Conservation (phyloP, 92 coral and sea anemone species). For the Virgularia gustaviana region DNA sequence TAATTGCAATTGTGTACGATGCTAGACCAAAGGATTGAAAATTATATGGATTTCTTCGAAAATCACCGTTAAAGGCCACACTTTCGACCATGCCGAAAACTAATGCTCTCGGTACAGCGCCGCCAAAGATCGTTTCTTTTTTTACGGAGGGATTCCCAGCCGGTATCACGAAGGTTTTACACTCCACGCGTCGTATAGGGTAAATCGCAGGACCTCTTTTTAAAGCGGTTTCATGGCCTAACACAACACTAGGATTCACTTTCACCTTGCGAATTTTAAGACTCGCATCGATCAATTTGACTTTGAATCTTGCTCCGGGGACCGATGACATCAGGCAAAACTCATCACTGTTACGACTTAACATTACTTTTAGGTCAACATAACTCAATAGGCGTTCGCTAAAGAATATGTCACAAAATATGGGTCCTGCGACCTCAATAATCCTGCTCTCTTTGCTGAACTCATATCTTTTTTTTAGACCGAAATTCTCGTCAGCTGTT, state of each 20-base stretch:
- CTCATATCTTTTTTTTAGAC: constrained; percentile 28
- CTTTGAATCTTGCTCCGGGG: constrained; percentile 7
- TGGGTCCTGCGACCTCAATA: constrained; percentile 36
- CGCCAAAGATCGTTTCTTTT: neutral
- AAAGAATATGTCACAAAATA: constrained; percentile 29
- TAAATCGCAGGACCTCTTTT: constrained; percentile 8
- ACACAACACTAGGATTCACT: neutral
- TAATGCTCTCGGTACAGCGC: neutral
- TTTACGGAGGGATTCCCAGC: constrained; percentile 7
- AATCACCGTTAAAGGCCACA: neutral
- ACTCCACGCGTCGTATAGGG: constrained; percentile 15
- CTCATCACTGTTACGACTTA: constrained; percentile 30
- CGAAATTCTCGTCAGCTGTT: constrained; percentile 7
- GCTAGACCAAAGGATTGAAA: no score
- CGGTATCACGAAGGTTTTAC: neutral
- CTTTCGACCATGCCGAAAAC: neutral
- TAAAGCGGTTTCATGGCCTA: neutral
- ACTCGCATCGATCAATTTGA: neutral
- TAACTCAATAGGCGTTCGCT: constrained; percentile 38
- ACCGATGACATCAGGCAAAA: constrained; percentile 30
- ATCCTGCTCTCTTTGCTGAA: constrained; percentile 32
- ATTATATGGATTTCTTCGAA: neutral
- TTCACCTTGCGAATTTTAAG: constrained; percentile 19
- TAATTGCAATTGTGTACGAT: no score
- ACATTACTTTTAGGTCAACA: constrained; percentile 37